Percentiles rank a stretch among this genome's conserved stretches.
Conservation (phyloP, 1,140 invertebrate genomes). For the Hyles vespertilio region DNA sequence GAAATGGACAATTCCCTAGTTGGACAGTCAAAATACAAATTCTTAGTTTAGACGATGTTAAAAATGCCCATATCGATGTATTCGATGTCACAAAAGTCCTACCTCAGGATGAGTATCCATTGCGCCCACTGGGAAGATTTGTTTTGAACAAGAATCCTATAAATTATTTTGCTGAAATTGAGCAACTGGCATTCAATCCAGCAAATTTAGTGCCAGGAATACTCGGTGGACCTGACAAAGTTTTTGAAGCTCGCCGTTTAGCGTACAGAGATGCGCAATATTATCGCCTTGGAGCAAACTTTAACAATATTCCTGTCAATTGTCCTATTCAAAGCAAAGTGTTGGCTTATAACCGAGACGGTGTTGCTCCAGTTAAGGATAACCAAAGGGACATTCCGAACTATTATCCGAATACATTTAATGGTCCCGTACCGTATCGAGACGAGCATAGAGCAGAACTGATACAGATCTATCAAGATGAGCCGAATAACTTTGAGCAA, state of each 20-base stretch:
- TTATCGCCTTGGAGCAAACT: conserved; percentile 90
- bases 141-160: conserved; percentile 87
- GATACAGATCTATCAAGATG: conserved; percentile 65
- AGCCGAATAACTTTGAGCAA: conserved; percentile 89
- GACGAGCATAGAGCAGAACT: conserved; percentile 62
- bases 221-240: conserved; percentile 88
- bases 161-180: conserved; percentile 91
- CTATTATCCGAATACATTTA: conserved; percentile 72
- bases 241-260: conserved; percentile 90
- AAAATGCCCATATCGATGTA: conserved; percentile 72
- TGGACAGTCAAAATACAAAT: conserved; percentile 79
- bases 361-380: conserved; percentile 77
- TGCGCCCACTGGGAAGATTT: conserved; percentile 88
- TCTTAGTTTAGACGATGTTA: conserved; percentile 67
- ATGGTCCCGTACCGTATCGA: conserved; percentile 79
- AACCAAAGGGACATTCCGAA: conserved; percentile 88
- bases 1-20: conserved; percentile 79
- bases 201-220: conserved; percentile 90
- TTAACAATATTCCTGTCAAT: conserved; percentile 91
- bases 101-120: conserved; percentile 87
- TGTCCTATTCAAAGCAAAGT: conserved; percentile 82
- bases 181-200: conserved; percentile 91
- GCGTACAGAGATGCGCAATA: conserved; percentile 92
- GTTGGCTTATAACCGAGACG: conserved; percentile 91
- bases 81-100: conserved; percentile 85